Conservation (phyloP, 1,140 invertebrate genomes). For the Hyphantria cunea region DNA sequence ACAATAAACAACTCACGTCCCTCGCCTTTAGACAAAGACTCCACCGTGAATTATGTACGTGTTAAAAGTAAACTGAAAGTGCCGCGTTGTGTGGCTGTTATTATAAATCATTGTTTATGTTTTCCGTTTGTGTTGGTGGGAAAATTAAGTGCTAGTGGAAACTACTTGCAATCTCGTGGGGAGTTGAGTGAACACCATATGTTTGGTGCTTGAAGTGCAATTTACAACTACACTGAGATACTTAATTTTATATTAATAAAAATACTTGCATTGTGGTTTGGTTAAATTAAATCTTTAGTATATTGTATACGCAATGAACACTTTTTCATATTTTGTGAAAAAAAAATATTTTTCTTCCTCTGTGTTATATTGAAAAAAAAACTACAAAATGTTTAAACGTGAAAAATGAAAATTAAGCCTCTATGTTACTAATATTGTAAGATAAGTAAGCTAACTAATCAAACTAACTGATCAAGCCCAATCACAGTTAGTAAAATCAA, state of each 20-base stretch:
- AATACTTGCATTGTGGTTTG: not conserved
- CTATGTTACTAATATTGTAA: no score
- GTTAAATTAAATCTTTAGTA: no score
- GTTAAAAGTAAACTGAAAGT: constrained; percentile 82
- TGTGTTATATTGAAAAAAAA: no score
- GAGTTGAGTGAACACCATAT: constrained; percentile 50
- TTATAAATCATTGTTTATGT: constrained; percentile 82
- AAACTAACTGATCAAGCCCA: not conserved
- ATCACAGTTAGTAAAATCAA: constrained; percentile 33
- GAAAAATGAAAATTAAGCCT: no score
- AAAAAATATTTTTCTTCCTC: no score
- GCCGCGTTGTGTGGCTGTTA: constrained; percentile 74
- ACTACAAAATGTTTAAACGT: no score
- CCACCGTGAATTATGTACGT: constrained; percentile 79
- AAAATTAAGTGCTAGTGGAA: constrained; percentile 74
- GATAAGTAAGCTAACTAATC: no score
- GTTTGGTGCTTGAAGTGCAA: constrained; percentile 43
- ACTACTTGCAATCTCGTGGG: constrained; percentile 61
- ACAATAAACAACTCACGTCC: constrained; percentile 81
- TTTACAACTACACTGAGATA: constrained; percentile 30
- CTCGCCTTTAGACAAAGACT: constrained; percentile 79
- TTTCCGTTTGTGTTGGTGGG: constrained; percentile 76
- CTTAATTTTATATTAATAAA: constrained; percentile 27
- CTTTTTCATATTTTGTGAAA: no score
- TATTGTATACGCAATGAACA: no score